Conservation (phyloP, 2,888 invertebrate species). For the Alitta virens region DNA sequence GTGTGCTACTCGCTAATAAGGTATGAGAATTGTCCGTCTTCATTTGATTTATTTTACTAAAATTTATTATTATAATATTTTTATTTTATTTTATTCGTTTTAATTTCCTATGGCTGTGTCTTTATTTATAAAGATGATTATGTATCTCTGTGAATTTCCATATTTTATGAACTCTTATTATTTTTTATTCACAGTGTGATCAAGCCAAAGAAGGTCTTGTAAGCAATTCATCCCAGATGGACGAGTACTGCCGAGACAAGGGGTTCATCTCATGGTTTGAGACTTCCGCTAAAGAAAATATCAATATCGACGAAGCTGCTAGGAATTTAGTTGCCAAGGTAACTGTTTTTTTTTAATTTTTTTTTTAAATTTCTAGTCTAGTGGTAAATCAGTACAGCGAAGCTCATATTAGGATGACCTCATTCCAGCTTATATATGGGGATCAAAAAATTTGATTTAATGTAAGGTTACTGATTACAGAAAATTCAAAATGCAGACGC, state of each 20-base stretch:
- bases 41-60: too few species aligned
- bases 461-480: too few species aligned
- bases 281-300: slow-evolving; percentile 64
- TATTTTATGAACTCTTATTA: neutral
- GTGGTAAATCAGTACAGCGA: neutral
- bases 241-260: slow-evolving; percentile 62
- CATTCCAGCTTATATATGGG: too few species aligned
- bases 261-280: slow-evolving; percentile 65
- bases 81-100: too few species aligned
- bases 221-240: slow-evolving; percentile 61
- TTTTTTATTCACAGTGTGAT: slow-evolving; percentile 59
- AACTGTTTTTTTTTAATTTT: slow-evolving; percentile 20
- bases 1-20: slow-evolving; percentile 64
- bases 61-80: too few species aligned
- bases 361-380: neutral
- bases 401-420: too few species aligned
- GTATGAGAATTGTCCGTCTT: slow-evolving; percentile 55
- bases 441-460: too few species aligned
- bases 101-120: too few species aligned
- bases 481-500: too few species aligned
- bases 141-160: too few species aligned
- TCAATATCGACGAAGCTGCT: slow-evolving; percentile 90
- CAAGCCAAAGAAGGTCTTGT: slow-evolving; percentile 60
- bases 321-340: slow-evolving; percentile 88
- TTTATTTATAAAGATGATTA: too few species aligned